Conservation (phyloP, 2,888 invertebrate genomes). For the Gerosis bhagava region DNA sequence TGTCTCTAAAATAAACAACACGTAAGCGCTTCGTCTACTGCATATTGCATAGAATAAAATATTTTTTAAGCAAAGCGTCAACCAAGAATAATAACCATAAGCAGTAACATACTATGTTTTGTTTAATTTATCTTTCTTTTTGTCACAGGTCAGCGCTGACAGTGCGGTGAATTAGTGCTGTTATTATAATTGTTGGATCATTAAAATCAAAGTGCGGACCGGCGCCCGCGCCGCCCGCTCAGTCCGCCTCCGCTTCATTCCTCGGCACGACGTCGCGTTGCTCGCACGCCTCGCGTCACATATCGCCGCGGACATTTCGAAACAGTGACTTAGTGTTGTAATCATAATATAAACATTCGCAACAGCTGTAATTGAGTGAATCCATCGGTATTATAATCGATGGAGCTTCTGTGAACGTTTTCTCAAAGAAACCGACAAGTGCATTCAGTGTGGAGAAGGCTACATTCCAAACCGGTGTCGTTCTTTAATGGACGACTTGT, state of each 20-base stretch:
- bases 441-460: conserved; percentile 71
- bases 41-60: no score
- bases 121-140: conserved; percentile 32
- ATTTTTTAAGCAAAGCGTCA: no score
- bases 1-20: no score
- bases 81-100: no score
- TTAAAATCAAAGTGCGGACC: conserved; percentile 59
- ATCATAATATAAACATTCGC: conserved; percentile 39
- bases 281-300: conserved; percentile 46
- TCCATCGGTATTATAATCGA: conserved; percentile 41
- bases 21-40: no score
- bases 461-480: conserved; percentile 80
- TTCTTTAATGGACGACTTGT: conserved; percentile 76
- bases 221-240: conserved; percentile 44
- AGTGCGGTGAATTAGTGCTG: conserved; percentile 32
- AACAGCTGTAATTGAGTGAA: conserved; percentile 42
- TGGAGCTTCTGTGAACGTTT: conserved; percentile 47
- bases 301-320: conserved; percentile 33
- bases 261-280: conserved; percentile 50
- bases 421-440: conserved; percentile 57
- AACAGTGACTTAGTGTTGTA: conserved; percentile 47
- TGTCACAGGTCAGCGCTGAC: conserved; percentile 37
- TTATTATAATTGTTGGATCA: conserved; percentile 40
- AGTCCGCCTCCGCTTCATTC: no score
- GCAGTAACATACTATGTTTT: no score